These are phyloP conservation scores for Perognathus longimembris DNA, from an alignment of 2,113 vertebrate species.

Conservation along the genomic window DNA sequence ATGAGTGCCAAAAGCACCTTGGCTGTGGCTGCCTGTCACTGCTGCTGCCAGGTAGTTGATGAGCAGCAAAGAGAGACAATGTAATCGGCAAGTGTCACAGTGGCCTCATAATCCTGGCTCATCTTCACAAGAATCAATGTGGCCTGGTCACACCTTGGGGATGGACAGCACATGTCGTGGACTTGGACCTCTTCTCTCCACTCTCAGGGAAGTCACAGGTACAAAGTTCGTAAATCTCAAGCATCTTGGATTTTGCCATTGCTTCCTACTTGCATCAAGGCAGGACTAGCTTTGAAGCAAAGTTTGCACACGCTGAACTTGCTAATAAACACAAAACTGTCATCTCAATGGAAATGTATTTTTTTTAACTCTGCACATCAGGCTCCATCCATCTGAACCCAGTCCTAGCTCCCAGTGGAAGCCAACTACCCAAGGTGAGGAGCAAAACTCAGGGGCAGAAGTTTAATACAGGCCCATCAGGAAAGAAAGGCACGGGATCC, in stretches of 20 bases:
- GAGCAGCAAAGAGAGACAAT: not conserved
- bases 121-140: not conserved
- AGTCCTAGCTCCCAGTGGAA: not conserved
- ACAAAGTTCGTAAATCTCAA: not conserved
- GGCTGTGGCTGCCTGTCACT: not conserved
- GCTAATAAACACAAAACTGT: not conserved
- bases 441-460: not conserved
- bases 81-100: not conserved
- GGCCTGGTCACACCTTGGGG: not conserved
- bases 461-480: not conserved
- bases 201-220: not conserved
- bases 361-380: not conserved
- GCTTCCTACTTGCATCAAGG: not conserved
- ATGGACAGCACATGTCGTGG: not conserved
- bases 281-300: not conserved
- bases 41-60: too few species aligned
- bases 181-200: not conserved
- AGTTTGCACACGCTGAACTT: not conserved
- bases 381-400: not conserved
- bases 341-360: not conserved
- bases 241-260: not conserved
- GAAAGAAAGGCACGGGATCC: not conserved
- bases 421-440: accelerated
- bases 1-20: not conserved
- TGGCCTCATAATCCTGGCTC: not conserved